Percentiles rank a stretch among this genome's conserved stretches.
Evolutionary conservation across 2,888 invertebrate genomes (phyloP).

Genomic region (Hololepta plana): DNA sequence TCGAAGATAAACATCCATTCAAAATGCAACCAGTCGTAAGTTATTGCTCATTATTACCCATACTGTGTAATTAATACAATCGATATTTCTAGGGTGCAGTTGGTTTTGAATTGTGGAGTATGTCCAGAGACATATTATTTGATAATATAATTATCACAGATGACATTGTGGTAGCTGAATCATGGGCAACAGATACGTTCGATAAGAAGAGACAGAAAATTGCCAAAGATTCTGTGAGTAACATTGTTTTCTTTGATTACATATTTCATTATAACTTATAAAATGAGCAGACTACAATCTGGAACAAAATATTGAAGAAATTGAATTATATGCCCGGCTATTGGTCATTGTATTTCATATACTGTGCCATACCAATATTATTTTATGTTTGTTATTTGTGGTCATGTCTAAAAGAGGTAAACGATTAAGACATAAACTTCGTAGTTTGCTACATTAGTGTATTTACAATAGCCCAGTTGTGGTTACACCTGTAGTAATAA

Average conservation of each 20-base stretch:
- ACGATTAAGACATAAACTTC: not conserved
- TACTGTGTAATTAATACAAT: too few relatives aligned
- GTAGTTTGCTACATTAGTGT: constrained; percentile 2
- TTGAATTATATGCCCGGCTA: constrained; percentile 64
- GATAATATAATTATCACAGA: constrained; percentile 91
- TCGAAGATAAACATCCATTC: constrained; percentile 80
- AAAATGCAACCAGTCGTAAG: constrained; percentile 80
- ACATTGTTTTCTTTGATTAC: constrained; percentile 2
- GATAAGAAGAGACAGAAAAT: constrained; percentile 66
- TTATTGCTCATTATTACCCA: too few relatives aligned
- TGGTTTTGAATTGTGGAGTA: constrained; percentile 97
- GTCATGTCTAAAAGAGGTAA: constrained; percentile 49
- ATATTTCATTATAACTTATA: constrained; percentile 1
- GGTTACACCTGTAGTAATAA: constrained; percentile 1
- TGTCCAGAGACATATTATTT: constrained; percentile 86
- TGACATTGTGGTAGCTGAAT: constrained; percentile 51
- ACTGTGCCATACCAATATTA: constrained; percentile 52
- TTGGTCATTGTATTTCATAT: constrained; percentile 64
- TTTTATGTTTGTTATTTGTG: constrained; percentile 52
- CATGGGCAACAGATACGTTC: constrained; percentile 73
- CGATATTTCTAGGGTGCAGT: constrained; percentile 64
- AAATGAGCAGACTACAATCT: not conserved
- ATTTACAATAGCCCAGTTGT: constrained; percentile 1
- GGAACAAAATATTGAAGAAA: constrained; percentile 31
- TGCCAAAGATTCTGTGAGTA: constrained; percentile 62